Base-by-base conservation (phyloP, 1,140 invertebrate genomes). In the Argopecten irradians region DNA sequence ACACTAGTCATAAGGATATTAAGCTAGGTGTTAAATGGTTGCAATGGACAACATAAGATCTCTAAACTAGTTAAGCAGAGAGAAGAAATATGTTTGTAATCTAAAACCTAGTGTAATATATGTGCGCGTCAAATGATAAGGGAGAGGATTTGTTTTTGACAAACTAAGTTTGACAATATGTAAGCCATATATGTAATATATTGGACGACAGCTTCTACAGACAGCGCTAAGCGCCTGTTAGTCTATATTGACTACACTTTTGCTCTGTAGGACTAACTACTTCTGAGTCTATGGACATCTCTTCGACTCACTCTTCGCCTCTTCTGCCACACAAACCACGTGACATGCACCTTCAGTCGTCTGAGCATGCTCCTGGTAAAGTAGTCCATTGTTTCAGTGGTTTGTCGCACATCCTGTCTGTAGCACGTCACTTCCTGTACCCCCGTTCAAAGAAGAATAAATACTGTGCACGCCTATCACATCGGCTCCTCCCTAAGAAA, bases 301-400 rank as follows among this genome's bases (percentile, higher is more conserved):
- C 89, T 36, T 90, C 89, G 84, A 88, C 89, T 84, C 89, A 87
- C 46, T 90, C 89, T 83, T 88, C 89, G 87, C 89, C 89, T 88
- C 87, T 90, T 33, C 89, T 88, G 85, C 82, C 83, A 39, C 89
- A 88, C 89, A 88, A 90, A 86, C 85, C 89, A 87, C 85, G 83
- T 88, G 89, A 90, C 83, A 88, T 88, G 87, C 87, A 84, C 39
- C 83, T 87, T 39, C 39, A 87, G 71, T 83, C 34, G 55, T 89
- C 89, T 88, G 87, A 85, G 87, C 87, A 88, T 88, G 87, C 87
- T 85, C 89, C 89, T 86, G 87, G 87, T 88, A 90, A 90, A 83
- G 87, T 88, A 88, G 86, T 87, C 89, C 82, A 90, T 90, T 90
- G 89, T 90, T 90, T 90, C 89, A 90, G 89, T 90, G 89, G 89